phyloP scores from a whole-genome alignment of 2,113 vertebrate genomes.

The Phoenicopterus ruber region DNA sequence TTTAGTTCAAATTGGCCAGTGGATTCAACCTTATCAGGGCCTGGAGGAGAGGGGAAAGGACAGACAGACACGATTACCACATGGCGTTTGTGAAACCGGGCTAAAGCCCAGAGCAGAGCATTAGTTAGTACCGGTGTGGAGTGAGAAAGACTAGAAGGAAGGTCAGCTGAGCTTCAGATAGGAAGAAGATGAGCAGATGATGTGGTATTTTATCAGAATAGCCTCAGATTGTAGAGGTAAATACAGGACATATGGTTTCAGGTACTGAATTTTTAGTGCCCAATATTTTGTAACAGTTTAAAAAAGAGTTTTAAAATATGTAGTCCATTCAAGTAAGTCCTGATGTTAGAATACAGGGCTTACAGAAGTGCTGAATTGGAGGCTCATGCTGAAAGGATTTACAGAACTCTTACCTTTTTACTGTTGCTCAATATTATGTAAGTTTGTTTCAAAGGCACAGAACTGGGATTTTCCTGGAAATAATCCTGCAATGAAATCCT shows the following conservation, averaged over 20 bases:
- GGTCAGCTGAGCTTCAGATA: neutral
- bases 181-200: neutral
- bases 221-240: neutral
- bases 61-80: neutral
- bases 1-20: neutral
- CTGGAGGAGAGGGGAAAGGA: neutral
- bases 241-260: neutral
- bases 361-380: neutral
- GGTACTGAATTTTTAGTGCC: neutral
- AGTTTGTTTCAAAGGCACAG: neutral
- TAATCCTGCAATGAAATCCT: neutral
- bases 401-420: neutral
- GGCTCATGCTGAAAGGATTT: neutral
- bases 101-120: neutral
- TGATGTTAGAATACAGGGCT: neutral
- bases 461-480: slow-evolving; percentile 4
- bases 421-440: neutral
- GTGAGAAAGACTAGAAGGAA: neutral
- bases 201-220: neutral
- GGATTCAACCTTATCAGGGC: neutral
- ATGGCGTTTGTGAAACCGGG: neutral
- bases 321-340: neutral
- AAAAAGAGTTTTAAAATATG: neutral
- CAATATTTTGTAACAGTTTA: neutral
- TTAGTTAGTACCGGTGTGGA: neutral